Conservation (phyloP, 2,888 invertebrate genomes). For the Ennomos fuscantarius region DNA sequence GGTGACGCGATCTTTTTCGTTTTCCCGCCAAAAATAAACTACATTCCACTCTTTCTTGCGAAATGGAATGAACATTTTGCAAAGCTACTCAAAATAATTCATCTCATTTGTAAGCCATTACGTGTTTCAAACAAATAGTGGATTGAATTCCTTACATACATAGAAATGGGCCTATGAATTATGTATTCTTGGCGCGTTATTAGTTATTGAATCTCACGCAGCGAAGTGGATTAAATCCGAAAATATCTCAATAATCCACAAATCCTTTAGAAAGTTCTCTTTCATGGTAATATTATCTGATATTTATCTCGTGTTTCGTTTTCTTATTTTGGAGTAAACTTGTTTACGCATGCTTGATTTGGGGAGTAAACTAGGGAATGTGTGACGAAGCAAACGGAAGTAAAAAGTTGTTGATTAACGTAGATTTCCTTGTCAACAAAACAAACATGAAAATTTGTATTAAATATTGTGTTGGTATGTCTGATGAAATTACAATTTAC, state of each 20-base stretch:
- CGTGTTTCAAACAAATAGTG: conserved; percentile 5
- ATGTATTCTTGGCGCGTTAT: conserved; percentile 19
- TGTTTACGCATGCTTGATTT: no score
- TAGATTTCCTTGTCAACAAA: no score
- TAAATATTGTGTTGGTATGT: no score
- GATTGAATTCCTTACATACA: background rate
- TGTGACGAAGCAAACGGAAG: no score
- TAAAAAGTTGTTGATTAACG: no score
- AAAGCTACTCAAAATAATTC: conserved; percentile 5
- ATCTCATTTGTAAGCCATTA: conserved; percentile 8
- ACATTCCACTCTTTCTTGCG: no score
- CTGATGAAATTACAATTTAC: no score
- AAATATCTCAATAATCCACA: conserved; percentile 15
- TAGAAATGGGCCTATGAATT: conserved; percentile 17
- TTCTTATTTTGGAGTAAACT: background rate
- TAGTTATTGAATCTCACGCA: conserved; percentile 16
- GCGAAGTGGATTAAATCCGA: conserved; percentile 22
- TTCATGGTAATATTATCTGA: background rate
- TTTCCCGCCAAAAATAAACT: no score
- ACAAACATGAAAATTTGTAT: no score
- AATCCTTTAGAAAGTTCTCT: conserved; percentile 3
- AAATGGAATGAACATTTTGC: conserved; percentile 4
- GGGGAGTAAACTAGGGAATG: no score
- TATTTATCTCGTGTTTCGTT: background rate
- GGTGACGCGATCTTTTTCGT: no score